A percentile compares a stretch with the other conserved stretches of the same genome.
phyloP scores from a whole-genome alignment of 2,797 vertebrate genomes.

The Pipistrellus pygmaeus region DNA sequence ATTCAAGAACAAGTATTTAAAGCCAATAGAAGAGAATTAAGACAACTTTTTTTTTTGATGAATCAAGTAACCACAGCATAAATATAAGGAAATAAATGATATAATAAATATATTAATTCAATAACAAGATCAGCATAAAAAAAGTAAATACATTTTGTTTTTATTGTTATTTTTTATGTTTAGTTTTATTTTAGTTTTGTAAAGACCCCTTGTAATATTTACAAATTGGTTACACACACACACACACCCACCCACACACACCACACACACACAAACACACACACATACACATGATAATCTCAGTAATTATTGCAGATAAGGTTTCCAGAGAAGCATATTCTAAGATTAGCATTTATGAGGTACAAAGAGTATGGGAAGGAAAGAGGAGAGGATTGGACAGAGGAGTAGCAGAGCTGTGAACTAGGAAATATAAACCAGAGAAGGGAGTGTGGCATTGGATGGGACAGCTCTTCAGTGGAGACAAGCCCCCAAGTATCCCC shows the following conservation, averaged over 20 bases:
- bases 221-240: not conserved
- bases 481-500: not conserved
- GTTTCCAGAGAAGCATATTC: not conserved
- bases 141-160: not conserved
- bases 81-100: not conserved
- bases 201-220: not conserved
- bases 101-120: not conserved
- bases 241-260: not conserved
- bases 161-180: not conserved
- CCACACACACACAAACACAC: not conserved
- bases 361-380: not conserved
- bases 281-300: not conserved
- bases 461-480: not conserved
- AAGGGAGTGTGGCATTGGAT: not conserved
- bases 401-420: not conserved
- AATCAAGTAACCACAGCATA: not conserved
- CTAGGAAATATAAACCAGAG: no score
- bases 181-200: constrained; percentile 3
- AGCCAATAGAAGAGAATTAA: not conserved
- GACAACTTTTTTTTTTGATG: not conserved
- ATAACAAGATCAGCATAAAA: not conserved
- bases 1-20: not conserved
- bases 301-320: not conserved
- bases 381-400: not conserved
- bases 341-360: not conserved